Percentiles rank a stretch among this genome's conserved stretches.
These are phyloP conservation scores for Congeria kusceri DNA, from an alignment of 2,888 invertebrate species.

Conservation along the genomic window DNA sequence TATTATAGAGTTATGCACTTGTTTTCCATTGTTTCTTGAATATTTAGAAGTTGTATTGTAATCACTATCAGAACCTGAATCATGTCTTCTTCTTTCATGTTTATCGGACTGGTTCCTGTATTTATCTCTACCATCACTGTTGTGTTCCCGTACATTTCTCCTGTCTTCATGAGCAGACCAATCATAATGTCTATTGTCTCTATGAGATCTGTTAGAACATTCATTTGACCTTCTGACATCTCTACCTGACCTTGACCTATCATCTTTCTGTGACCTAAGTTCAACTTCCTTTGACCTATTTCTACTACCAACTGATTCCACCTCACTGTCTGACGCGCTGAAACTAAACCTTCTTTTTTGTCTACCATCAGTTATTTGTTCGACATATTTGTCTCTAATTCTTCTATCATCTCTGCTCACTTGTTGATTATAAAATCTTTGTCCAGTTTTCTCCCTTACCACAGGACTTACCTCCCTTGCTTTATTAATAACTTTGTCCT, in stretches of 20 bases:
- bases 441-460: conserved; percentile 4
- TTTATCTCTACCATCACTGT: conserved; percentile 2
- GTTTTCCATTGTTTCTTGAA: conserved; percentile 4
- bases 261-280: conserved; percentile 3
- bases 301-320: no score
- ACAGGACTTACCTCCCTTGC: conserved; percentile 18
- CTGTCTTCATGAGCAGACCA: background rate
- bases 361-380: conserved; percentile 5
- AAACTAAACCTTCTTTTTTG: conserved; percentile 12
- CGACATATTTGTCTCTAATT: conserved; percentile 23
- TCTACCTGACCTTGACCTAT: conserved; percentile 20
- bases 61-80: conserved; percentile 1
- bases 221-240: conserved; percentile 14
- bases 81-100: conserved; percentile 12
- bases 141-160: conserved; percentile 1
- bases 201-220: conserved; percentile 3
- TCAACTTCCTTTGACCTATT: background rate
- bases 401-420: conserved; percentile 24
- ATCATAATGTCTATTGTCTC: conserved; percentile 11
- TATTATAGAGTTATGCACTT: conserved; percentile 12
- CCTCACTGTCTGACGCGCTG: no score
- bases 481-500: conserved; percentile 1
- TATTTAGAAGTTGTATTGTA: background rate
- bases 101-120: no score
- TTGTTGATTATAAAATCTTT: background rate